Evolutionary conservation across 2,113 vertebrate genomes (phyloP).

Genomic region (Gulo gulo): DNA sequence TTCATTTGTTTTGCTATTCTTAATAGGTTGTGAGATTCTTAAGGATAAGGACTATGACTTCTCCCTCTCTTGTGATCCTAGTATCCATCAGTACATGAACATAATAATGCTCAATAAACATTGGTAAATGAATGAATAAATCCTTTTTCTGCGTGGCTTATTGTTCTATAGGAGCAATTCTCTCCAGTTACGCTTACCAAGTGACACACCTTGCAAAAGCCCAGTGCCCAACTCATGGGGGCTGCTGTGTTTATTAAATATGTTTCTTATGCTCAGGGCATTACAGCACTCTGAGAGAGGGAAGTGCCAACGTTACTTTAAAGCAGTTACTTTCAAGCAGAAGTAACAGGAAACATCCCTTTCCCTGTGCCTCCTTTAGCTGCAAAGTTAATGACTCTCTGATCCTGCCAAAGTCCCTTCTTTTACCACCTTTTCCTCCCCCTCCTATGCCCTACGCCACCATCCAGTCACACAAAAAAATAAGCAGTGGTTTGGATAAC

Average conservation of each 20-base stretch:
- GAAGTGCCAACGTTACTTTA: not conserved
- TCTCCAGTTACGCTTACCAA: not conserved
- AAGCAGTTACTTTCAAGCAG: not conserved
- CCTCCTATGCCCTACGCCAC: not conserved
- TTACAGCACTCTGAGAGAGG: not conserved
- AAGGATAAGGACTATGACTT: not conserved
- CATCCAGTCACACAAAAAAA: not conserved
- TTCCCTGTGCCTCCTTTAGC: not conserved
- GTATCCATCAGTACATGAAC: not conserved
- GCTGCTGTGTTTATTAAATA: not conserved
- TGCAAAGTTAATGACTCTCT: not conserved
- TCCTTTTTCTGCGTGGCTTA: not conserved
- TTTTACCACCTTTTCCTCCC: not conserved
- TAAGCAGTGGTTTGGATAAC: not conserved
- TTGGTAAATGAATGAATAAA: not conserved
- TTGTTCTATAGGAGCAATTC: not conserved
- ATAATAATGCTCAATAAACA: not conserved
- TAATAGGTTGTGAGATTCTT: not conserved
- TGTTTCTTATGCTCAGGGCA: not conserved
- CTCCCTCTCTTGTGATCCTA: not conserved
- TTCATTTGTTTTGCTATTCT: not conserved
- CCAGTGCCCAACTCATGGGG: too few relatives aligned
- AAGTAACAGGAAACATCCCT: not conserved
- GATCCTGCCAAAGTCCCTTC: not conserved
- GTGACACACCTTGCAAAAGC: not conserved